phyloP scores from a whole-genome alignment of 92 coral and sea anemone genomes.

The Siderastrea siderea region DNA sequence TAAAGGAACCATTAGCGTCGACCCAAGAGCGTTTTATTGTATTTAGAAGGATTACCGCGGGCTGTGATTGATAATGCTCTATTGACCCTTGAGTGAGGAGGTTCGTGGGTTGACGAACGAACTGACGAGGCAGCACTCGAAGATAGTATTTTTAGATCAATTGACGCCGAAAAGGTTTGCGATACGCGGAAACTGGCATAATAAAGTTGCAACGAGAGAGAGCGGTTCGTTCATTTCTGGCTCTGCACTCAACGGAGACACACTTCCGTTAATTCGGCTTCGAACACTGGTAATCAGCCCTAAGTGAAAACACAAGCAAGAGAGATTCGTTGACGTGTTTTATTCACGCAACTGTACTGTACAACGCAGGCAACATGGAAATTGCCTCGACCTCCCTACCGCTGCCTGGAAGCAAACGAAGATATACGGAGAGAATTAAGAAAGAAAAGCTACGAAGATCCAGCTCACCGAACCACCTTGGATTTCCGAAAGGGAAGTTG shows the following conservation, averaged over 20 bases:
- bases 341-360: background rate
- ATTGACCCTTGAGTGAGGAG: slow-evolving; percentile 8
- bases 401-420: slow-evolving; percentile 9
- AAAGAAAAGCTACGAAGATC: slow-evolving; percentile 34
- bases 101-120: slow-evolving; percentile 19
- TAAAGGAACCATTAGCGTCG: slow-evolving; percentile 26
- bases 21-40: background rate
- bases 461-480: slow-evolving; percentile 3
- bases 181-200: background rate
- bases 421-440: slow-evolving; percentile 25
- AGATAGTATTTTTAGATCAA: slow-evolving; percentile 18
- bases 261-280: background rate
- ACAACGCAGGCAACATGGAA: slow-evolving; percentile 5
- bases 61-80: slow-evolving; percentile 1
- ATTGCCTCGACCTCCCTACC: background rate
- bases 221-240: background rate
- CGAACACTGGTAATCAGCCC: background rate
- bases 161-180: background rate
- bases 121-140: background rate
- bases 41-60: slow-evolving; percentile 11
- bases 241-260: background rate
- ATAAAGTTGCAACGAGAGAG: background rate
- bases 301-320: background rate
- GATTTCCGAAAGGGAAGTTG: slow-evolving; percentile 13
- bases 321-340: background rate